phyloP scores from a whole-genome alignment of 2,797 vertebrate genomes.

The Catostomus latipinnis region DNA sequence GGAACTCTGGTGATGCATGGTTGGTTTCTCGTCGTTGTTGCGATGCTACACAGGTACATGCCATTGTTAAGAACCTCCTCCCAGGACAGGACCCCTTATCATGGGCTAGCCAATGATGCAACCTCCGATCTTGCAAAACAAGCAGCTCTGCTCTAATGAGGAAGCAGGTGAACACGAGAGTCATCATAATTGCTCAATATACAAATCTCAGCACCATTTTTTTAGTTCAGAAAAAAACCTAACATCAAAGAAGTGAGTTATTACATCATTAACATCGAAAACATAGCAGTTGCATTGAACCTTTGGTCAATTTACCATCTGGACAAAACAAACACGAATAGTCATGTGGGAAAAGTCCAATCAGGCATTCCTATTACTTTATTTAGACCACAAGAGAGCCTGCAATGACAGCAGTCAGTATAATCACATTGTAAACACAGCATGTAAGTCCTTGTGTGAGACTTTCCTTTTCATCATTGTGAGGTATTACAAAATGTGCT shows the following conservation, averaged over 20 bases:
- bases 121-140: slow-evolving; percentile 51
- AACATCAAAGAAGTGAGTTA: slow-evolving; percentile 53
- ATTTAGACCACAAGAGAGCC: slow-evolving; percentile 50
- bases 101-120: slow-evolving; percentile 31
- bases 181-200: neutral
- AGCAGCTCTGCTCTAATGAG: slow-evolving; percentile 53
- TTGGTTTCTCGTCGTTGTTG: slow-evolving; percentile 33
- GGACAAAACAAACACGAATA: slow-evolving; percentile 49
- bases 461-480: slow-evolving; percentile 46
- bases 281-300: slow-evolving; percentile 46
- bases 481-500: slow-evolving; percentile 46
- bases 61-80: slow-evolving; percentile 50
- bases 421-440: slow-evolving; percentile 61
- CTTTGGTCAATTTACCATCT: slow-evolving; percentile 43
- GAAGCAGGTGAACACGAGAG: slow-evolving; percentile 21
- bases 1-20: slow-evolving; percentile 62
- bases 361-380: slow-evolving; percentile 41
- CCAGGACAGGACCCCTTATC: slow-evolving; percentile 50
- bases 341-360: slow-evolving; percentile 44
- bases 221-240: slow-evolving; percentile 37
- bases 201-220: slow-evolving; percentile 23
- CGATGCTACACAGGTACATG: slow-evolving; percentile 26
- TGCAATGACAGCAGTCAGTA: slow-evolving; percentile 44
- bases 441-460: slow-evolving; percentile 47
- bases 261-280: slow-evolving; percentile 54